Percentiles rank a stretch among this genome's conserved stretches.
These are phyloP conservation scores for Nebria brevicollis DNA, from an alignment of 2,888 invertebrate species.

Conservation along the genomic window DNA sequence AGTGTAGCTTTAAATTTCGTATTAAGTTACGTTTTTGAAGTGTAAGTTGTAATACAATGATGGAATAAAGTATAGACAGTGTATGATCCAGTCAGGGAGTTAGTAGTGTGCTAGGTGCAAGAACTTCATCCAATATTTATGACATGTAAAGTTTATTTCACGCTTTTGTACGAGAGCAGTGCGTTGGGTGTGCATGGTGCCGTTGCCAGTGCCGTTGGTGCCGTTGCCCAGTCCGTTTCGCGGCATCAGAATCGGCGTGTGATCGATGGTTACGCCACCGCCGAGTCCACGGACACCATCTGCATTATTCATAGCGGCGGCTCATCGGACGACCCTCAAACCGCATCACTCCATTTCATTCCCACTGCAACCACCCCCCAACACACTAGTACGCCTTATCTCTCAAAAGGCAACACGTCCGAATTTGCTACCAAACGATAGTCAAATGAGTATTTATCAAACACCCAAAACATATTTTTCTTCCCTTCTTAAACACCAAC, in stretches of 20 bases:
- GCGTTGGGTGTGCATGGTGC: slow-evolving; percentile 41
- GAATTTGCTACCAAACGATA: background rate
- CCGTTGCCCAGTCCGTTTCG: slow-evolving; percentile 42
- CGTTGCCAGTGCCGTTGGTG: slow-evolving; percentile 47
- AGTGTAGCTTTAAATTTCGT: too few relatives aligned
- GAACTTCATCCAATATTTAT: slow-evolving; percentile 54
- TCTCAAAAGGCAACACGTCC: background rate
- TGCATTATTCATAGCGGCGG: slow-evolving; percentile 57
- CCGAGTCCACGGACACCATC: slow-evolving; percentile 51
- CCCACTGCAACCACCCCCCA: background rate
- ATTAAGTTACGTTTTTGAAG: too few relatives aligned
- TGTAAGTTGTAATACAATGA: background rate
- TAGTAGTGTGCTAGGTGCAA: slow-evolving; percentile 35
- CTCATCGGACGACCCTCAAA: slow-evolving; percentile 10
- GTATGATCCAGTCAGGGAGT: background rate
- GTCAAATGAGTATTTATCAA: too few relatives aligned
- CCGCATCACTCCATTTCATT: background rate
- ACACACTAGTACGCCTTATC: background rate
- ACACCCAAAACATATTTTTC: too few relatives aligned
- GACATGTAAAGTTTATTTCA: slow-evolving; percentile 59
- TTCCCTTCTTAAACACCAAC: too few relatives aligned
- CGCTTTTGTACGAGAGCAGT: slow-evolving; percentile 25
- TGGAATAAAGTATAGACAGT: background rate
- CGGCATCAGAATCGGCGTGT: slow-evolving; percentile 55
- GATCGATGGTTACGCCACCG: slow-evolving; percentile 59